Percentiles rank a stretch among this genome's conserved stretches.
These are phyloP conservation scores for Apis mellifera DNA, from an alignment of 1,140 invertebrate genomes.

Conservation along the genomic window Amel_HAv3.1 CM009946.2:1495501-1496000, in stretches of 20 bases:
- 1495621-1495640: slow-evolving; percentile 15
- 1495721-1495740: background rate
- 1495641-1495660: background rate
- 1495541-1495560: slow-evolving; percentile 32
- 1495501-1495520: slow-evolving; percentile 28
- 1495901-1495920: background rate
- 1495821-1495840: no score
- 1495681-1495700: background rate
- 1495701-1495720: background rate
- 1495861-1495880: background rate
- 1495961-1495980: no score
- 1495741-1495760: background rate
- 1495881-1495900: background rate
- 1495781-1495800: background rate
- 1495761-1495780: background rate
- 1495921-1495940: slow-evolving; percentile 23
- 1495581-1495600: background rate
- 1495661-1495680: background rate
- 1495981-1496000: background rate
- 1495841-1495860: background rate
- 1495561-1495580: background rate
- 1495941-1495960: slow-evolving; percentile 24
- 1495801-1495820: background rate
- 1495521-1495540: background rate
- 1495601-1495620: slow-evolving; percentile 14